Evolutionary conservation across 1,140 invertebrate species (phyloP).

Genomic region (Zaprionus inermis): DNA sequence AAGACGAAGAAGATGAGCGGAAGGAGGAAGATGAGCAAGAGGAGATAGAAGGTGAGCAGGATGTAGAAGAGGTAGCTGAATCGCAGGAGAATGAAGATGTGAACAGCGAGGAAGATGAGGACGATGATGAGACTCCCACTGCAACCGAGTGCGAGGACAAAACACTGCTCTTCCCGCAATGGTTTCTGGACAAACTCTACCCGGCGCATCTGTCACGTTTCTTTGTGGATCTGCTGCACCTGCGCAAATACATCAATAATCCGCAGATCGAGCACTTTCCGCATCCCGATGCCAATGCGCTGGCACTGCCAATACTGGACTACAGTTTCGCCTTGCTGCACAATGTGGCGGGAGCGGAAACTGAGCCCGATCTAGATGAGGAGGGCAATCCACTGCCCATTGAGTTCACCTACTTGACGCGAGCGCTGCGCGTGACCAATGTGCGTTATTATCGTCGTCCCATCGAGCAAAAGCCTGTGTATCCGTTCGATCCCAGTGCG

Average conservation of each 20-base stretch:
- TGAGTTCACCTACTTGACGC: constrained; percentile 74
- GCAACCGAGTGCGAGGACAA: constrained; percentile 61
- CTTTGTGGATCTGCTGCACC: constrained; percentile 88
- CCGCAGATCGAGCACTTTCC: constrained; percentile 90
- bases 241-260: constrained; percentile 88
- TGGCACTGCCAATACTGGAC: constrained; percentile 87
- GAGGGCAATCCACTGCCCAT: constrained; percentile 49
- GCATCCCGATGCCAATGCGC: constrained; percentile 86
- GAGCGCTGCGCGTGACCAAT: constrained; percentile 75
- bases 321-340: constrained; percentile 88
- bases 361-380: constrained; percentile 24
- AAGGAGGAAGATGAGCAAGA: constrained; percentile 33
- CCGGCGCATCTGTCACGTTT: constrained; percentile 86
- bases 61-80: constrained; percentile 26
- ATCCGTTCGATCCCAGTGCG: constrained; percentile 50
- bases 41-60: constrained; percentile 13
- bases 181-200: constrained; percentile 88
- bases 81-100: constrained; percentile 40
- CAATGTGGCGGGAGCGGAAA: constrained; percentile 54
- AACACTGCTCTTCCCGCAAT: constrained; percentile 85
- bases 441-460: constrained; percentile 54
- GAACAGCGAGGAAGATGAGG: constrained; percentile 38
- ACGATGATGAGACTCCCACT: constrained; percentile 40
- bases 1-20: constrained; percentile 17
- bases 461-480: constrained; percentile 47